Conservation (phyloP, 2,113 vertebrate genomes). For the Seriola quinqueradiata region DNA sequence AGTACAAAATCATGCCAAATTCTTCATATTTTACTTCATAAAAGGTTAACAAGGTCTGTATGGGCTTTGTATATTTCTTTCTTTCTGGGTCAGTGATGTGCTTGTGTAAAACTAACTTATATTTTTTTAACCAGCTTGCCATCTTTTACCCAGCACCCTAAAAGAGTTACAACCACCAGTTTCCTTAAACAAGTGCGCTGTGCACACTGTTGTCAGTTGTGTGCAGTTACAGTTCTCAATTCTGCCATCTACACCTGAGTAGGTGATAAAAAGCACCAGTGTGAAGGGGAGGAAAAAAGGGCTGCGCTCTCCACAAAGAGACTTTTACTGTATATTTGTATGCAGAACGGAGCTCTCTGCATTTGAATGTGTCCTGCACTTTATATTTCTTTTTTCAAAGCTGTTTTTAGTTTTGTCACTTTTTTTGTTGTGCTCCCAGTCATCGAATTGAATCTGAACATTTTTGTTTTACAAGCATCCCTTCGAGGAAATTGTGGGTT, state of each 20-base stretch:
- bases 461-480: constrained; percentile 14
- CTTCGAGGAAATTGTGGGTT: constrained; percentile 4
- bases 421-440: constrained; percentile 15
- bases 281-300: constrained; percentile 24
- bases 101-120: not conserved
- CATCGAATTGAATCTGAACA: not conserved
- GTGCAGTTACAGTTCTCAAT: not conserved
- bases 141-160: not conserved
- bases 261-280: not conserved
- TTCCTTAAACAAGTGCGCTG: constrained; percentile 20
- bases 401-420: constrained; percentile 24
- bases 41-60: not conserved
- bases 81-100: not conserved
- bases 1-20: constrained; percentile 1
- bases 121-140: constrained; percentile 2
- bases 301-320: constrained; percentile 59
- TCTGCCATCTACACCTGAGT: not conserved
- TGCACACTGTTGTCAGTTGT: not conserved
- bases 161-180: constrained; percentile 7
- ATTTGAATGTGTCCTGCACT: constrained; percentile 95
- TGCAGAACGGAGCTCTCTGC: constrained; percentile 75
- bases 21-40: not conserved
- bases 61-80: constrained; percentile 10
- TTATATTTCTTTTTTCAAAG: constrained; percentile 86
- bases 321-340: constrained; percentile 78